These are phyloP conservation scores for Oxygymnocypris stewartii DNA, from an alignment of 2,113 vertebrate genomes.

Conservation along the genomic window DNA sequence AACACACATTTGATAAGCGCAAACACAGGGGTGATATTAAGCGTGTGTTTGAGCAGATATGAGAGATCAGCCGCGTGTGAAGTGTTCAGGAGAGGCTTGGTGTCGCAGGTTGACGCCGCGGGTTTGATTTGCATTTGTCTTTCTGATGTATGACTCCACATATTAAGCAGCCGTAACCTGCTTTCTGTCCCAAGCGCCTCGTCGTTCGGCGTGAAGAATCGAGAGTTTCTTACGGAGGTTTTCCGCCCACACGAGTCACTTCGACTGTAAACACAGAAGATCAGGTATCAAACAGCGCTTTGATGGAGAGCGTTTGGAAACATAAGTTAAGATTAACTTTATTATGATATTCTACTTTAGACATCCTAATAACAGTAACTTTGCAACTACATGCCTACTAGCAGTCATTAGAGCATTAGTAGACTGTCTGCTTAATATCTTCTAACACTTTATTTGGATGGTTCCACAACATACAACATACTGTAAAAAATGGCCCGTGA, in stretches of 20 bases:
- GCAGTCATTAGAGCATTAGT: no score
- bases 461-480: no score
- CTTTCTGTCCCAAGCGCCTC: slow-evolving; percentile 21
- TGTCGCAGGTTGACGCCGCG: slow-evolving; percentile 29
- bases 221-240: neutral
- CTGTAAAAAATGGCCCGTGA: no score
- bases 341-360: neutral
- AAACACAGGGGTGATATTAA: slow-evolving; percentile 53
- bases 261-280: neutral
- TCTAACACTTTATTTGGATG: no score
- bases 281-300: neutral
- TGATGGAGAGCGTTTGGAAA: neutral
- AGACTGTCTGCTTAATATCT: no score
- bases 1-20: slow-evolving; percentile 55
- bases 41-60: slow-evolving; percentile 48
- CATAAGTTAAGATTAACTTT: neutral
- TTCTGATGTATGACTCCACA: slow-evolving; percentile 51
- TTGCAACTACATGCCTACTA: no score
- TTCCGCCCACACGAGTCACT: neutral
- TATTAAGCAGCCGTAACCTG: slow-evolving; percentile 50
- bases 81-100: slow-evolving; percentile 47
- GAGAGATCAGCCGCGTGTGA: slow-evolving; percentile 44
- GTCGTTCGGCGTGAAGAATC: slow-evolving; percentile 15
- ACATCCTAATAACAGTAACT: neutral
- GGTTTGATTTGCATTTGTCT: slow-evolving; percentile 54